Evolutionary conservation across 1,140 invertebrate genomes (phyloP), one percentile per base, ranked within the genome.

Genomic region (Danaus melanippus): DNA sequence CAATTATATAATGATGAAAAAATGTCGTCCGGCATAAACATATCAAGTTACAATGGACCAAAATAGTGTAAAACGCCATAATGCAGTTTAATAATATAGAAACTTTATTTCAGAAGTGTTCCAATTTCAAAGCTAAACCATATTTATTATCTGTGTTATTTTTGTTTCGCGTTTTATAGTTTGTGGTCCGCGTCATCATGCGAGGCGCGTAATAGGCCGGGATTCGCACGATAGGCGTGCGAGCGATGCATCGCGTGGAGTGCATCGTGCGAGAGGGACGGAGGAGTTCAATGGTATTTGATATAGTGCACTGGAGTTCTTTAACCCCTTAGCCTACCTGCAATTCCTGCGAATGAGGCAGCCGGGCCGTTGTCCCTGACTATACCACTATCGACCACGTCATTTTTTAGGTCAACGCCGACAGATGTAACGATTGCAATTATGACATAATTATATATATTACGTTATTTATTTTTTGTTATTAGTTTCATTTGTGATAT

Each of bases 241-340:
- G 70, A 63, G 59, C 71, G 70, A 76, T 78, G 80, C 80, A 72
- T 63, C 71, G 64, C 21, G 15, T 32, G 21, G 69, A 62, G 61
- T 76, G 78, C 74, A 76, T 62, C 58, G 78, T 69, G 71, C 57
- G 76, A 79, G 79, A 53, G 72, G 62, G 79, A 82, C 65, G 56
- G 61, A 63, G 66, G 76, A 83, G 85, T 88, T 87, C 86, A 88
- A 86, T 84, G 87, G 82, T 87, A 87, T 83, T 86, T 84, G 82
- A 88, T 88, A 83, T 88, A 87, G 87, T 87, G 84, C 87, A 88
- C 71, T 64, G 64, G 77, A 84, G 87, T 87, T 88, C 84, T 79
- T 88, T 88, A 87, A 87, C 86, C 85, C 84, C 77, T 82, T 87
- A 86, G 83, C 85, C 86, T 88, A 87, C 84, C 85, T 88, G 84